Percentiles rank a stretch among this genome's conserved stretches.
phyloP scores from a whole-genome alignment of 2,113 vertebrate genomes.

The Xenopus tropicalis region UCB_Xtro_10.0 CM004447.2:115821001-115821500 shows the following conservation, averaged over 20 bases:
- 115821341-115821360: no score
- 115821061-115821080: slow-evolving; percentile 13
- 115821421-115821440: no score
- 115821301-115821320: not conserved
- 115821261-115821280: not conserved
- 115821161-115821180: slow-evolving; percentile 31
- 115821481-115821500: no score
- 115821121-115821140: slow-evolving; percentile 14
- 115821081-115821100: slow-evolving; percentile 21
- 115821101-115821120: slow-evolving; percentile 19
- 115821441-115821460: no score
- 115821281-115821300: not conserved
- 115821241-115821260: slow-evolving; percentile 1
- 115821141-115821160: slow-evolving; percentile 24
- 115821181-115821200: slow-evolving; percentile 12
- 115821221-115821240: slow-evolving; percentile 17
- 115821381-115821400: no score
- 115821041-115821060: not conserved
- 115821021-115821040: not conserved
- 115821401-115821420: no score
- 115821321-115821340: no score
- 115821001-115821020: not conserved
- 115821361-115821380: no score
- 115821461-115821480: no score
- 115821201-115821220: slow-evolving; percentile 33